Evolutionary conservation across 2,797 vertebrate genomes (phyloP), one percentile per base, ranked within the genome.

Genomic region (Schizopygopsis pylzovi): DNA sequence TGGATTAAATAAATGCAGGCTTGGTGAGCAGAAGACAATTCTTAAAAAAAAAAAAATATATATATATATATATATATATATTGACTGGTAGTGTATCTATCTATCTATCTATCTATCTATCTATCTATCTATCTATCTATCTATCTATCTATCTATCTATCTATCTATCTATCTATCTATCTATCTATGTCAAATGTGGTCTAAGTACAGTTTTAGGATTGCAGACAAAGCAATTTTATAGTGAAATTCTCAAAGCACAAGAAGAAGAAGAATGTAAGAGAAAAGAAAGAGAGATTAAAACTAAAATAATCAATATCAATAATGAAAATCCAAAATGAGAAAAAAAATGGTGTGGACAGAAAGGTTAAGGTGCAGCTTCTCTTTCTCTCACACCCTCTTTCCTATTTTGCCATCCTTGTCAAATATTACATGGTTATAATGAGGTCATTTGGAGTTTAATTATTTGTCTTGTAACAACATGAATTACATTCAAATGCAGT

Each of bases 231-330:
- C 22, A 83, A 49, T 52, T 33, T 4, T 41, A 84, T 47, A 18
- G 28, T 67, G 61, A 33, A 67, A 63, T 67, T 83, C 20, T 25
- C 43, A 76, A 76, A 78, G 25, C 33, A 67, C 63, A 41, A 54
- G 1, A 25, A 54, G 18, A 11, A 28, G 33, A 68, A 67, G 13
- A 65, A 25, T 15, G 33, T 20, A 4, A 22, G 4, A 67, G 1
- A 41, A 81, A 37, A 63, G 43, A 85, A 18, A 72, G 39, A 79
- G 37, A 68, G 11, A 68, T 18, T 6, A 16, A 59, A 67, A 45
- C 15, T 25, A 12, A 68, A 71, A 79, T 1, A 77, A 84, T 84
- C 73, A 78, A 68, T 78, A 84, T 67, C 72, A 84, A 68, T 80
- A 81, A 75, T 63, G 54, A 65, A 16, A 67, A 56, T 83, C 59